These are phyloP conservation scores for Diabrotica balteata DNA, from an alignment of 2,888 invertebrate species.

Conservation along the genomic window DNA sequence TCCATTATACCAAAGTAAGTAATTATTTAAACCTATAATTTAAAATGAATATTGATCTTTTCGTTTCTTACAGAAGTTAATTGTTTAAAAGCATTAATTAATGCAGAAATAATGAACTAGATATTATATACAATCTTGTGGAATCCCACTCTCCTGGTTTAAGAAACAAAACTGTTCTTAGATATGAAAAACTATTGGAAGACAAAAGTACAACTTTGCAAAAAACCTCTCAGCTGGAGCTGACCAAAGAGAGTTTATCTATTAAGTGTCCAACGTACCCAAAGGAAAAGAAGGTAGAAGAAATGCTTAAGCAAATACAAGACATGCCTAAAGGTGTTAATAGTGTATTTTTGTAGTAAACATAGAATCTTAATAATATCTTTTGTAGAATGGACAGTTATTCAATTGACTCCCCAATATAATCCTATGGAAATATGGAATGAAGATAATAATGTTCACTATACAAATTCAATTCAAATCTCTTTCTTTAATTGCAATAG, in stretches of 20 bases:
- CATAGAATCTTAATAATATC: no score
- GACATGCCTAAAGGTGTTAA: constrained; percentile 55
- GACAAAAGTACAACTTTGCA: constrained; percentile 26
- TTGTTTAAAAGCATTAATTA: constrained; percentile 43
- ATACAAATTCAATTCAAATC: constrained; percentile 50
- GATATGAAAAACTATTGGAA: constrained; percentile 46
- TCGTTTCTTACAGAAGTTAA: constrained; percentile 44
- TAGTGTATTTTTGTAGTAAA: no score
- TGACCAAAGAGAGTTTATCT: constrained; percentile 47
- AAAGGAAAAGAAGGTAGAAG: constrained; percentile 40
- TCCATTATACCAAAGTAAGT: constrained; percentile 43
- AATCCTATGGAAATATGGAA: constrained; percentile 46
- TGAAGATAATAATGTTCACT: constrained; percentile 41
- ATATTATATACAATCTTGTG: constrained; percentile 51
- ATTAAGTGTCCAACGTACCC: constrained; percentile 44
- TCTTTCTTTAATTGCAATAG: constrained; percentile 55
- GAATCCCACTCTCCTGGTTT: constrained; percentile 55
- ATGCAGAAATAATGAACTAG: constrained; percentile 48
- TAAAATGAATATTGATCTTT: neutral
- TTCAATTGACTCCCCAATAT: constrained; percentile 64
- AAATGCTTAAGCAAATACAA: constrained; percentile 47
- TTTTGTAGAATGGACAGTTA: constrained; percentile 68
- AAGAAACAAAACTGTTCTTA: constrained; percentile 48
- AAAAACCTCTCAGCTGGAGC: constrained; percentile 32
- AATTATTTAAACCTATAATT: neutral